A percentile compares a stretch with the other conserved stretches of the same genome.
phyloP scores from a whole-genome alignment of 2,113 vertebrate genomes.

The Mastomys natalensis region DNA sequence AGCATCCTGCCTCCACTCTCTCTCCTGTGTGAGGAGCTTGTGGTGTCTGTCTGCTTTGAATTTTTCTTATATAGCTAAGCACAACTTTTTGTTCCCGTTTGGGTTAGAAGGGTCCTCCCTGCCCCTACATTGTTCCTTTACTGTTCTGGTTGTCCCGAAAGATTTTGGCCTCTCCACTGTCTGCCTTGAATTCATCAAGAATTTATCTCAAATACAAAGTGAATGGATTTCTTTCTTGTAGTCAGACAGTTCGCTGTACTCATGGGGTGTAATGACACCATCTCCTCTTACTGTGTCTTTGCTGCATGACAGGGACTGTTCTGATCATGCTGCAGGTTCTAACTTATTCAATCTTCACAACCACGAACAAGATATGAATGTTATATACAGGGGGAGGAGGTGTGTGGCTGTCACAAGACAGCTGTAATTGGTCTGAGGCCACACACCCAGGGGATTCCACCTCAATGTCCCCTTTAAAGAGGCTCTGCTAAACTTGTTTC shows the following conservation, averaged over 20 bases:
- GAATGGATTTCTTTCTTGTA: background rate
- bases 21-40: background rate
- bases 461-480: background rate
- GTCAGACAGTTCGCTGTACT: background rate
- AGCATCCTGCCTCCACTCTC: rapidly evolving
- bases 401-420: background rate
- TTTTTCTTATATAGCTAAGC: background rate
- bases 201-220: background rate
- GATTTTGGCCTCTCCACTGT: background rate
- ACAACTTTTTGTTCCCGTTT: background rate
- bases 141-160: background rate
- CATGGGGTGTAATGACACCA: background rate
- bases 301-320: no score
- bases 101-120: background rate
- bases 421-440: background rate
- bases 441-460: background rate
- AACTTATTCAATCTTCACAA: background rate
- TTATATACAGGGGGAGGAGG: background rate
- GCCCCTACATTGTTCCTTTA: background rate
- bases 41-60: background rate
- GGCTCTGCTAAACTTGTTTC: background rate
- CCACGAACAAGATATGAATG: background rate
- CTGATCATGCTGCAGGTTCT: no score
- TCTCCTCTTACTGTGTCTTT: background rate
- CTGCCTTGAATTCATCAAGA: background rate